Evolutionary conservation across 35 echinoderm and acorn worm species (phyloP).

Genomic region (Apostichopus parvimensis): DNA sequence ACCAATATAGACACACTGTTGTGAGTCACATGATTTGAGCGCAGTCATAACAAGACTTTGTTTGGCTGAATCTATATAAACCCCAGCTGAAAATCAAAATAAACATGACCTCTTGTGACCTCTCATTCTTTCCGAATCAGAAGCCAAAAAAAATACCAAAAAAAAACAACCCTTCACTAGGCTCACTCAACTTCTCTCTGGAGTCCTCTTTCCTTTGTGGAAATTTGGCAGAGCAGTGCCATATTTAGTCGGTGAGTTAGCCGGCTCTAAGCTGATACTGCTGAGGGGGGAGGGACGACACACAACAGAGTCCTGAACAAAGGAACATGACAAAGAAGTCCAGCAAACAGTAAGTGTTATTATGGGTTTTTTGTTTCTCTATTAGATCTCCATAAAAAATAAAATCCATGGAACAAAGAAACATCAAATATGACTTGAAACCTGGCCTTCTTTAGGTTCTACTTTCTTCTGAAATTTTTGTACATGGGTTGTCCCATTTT

Average conservation of each 20-base stretch:
- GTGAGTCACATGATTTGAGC: background rate
- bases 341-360: background rate
- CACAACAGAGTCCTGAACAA: background rate
- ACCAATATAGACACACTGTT: background rate
- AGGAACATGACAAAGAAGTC: background rate
- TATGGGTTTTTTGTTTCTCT: no score
- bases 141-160: background rate
- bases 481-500: no score
- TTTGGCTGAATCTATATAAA: background rate
- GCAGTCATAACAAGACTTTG: background rate
- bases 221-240: background rate
- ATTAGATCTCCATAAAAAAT: no score
- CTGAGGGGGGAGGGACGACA: no score
- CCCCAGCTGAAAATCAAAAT: background rate
- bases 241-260: no score
- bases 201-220: background rate
- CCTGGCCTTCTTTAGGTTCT: no score
- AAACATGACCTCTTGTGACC: constrained; percentile 7
- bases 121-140: background rate
- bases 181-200: background rate
- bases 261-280: no score
- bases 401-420: no score
- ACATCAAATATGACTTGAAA: no score
- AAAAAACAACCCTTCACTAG: no score
- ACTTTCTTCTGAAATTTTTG: no score